phyloP scores from a whole-genome alignment of 2,113 vertebrate genomes.

The Emydura subglobosa region DNA sequence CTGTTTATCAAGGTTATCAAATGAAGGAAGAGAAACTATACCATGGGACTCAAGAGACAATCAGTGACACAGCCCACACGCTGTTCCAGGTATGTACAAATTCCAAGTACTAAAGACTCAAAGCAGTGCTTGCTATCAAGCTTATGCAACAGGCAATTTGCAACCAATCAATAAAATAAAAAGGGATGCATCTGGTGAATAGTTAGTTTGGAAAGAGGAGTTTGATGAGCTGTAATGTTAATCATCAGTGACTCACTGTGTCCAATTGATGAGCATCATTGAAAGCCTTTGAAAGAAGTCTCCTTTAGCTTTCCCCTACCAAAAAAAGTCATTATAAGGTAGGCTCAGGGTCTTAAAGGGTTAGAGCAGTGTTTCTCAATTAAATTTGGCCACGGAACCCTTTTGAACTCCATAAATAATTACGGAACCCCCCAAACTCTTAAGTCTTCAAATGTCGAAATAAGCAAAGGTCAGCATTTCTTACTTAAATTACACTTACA shows the following conservation, averaged over 20 bases:
- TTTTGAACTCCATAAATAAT: too few relatives aligned
- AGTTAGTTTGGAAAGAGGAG: neutral
- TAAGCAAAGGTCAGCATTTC: too few relatives aligned
- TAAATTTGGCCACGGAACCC: too few relatives aligned
- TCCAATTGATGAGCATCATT: neutral
- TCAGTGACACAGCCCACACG: neutral
- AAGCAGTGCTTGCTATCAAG: neutral
- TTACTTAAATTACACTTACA: too few relatives aligned
- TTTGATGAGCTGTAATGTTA: neutral
- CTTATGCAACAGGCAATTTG: neutral
- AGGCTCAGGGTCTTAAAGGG: neutral
- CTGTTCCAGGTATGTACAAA: neutral
- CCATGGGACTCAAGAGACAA: neutral
- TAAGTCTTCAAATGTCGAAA: too few relatives aligned
- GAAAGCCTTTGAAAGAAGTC: neutral
- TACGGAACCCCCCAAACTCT: too few relatives aligned
- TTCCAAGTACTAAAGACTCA: neutral
- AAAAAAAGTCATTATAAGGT: neutral
- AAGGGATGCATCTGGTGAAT: neutral
- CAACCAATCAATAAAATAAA: neutral
- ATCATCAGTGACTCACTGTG: neutral
- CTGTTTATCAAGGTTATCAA: neutral
- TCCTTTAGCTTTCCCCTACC: neutral
- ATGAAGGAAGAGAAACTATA: neutral
- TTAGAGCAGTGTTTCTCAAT: too few relatives aligned